Conservation (phyloP, 2,888 invertebrate genomes). For the Cepaea hortensis region DNA sequence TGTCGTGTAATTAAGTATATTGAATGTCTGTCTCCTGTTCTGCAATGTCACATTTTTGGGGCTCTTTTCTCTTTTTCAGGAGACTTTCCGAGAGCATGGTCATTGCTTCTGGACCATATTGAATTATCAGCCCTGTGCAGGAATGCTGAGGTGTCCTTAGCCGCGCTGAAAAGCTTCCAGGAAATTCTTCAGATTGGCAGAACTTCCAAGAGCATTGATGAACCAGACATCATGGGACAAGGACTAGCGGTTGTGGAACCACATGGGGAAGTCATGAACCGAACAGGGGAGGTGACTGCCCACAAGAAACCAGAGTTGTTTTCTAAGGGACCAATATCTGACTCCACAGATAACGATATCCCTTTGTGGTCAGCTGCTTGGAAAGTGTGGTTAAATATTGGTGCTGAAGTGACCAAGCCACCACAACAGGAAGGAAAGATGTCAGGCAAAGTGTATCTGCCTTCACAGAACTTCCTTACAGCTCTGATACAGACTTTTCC, state of each 20-base stretch:
- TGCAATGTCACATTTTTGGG: too few relatives aligned
- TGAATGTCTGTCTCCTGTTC: too few relatives aligned
- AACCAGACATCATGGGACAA: conserved; percentile 6
- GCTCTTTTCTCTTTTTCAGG: conserved; percentile 77
- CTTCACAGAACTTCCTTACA: conserved; percentile 94
- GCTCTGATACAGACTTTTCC: conserved; percentile 97
- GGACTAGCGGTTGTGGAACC: conserved; percentile 57
- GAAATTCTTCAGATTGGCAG: conserved; percentile 84
- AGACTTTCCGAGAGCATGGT: conserved; percentile 96
- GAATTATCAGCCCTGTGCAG: conserved; percentile 84
- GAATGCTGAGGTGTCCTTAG: conserved; percentile 93
- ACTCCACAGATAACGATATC: conserved; percentile 64
- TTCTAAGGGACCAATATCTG: conserved; percentile 49
- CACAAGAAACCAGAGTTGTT: conserved; percentile 30
- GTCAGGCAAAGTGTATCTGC: conserved; percentile 82
- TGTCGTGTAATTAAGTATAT: too few relatives aligned
- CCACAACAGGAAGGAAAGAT: conserved; percentile 64
- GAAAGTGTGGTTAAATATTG: conserved; percentile 87
- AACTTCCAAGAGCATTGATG: conserved; percentile 48
- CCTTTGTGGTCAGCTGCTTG: conserved; percentile 75
- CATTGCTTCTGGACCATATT: conserved; percentile 92
- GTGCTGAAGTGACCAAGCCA: conserved; percentile 84
- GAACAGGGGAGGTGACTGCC: conserved; percentile 57
- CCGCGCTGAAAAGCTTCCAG: conserved; percentile 96
- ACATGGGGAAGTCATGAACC: conserved; percentile 63